Evolutionary conservation across 53 echinoderm and acorn worm species (phyloP), one percentile per base, ranked within the genome.

Genomic region (Astropecten irregularis): DNA sequence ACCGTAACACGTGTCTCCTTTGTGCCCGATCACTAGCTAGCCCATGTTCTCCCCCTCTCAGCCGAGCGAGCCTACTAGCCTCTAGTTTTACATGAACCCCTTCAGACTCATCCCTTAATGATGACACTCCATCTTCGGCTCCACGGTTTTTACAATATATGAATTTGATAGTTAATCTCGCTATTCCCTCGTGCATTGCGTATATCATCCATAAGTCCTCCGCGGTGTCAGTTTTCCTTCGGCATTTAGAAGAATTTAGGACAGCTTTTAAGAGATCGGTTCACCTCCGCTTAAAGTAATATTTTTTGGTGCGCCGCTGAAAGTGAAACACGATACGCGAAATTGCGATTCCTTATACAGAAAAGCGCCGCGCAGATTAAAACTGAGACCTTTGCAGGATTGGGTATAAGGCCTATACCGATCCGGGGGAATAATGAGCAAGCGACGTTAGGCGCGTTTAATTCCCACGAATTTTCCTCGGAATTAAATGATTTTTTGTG

Each of bases 161-260:
- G 79, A 79, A 79, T 79, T 79, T 31, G 79, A 79, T 62, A 79
- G 79, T 79, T 79, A 79, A 79, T 62, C 44, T 63, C 26, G 62
- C 47, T 79, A 48, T 56, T 62, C 63, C 79, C 79, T 19, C 2
- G 60, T 46, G 79, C 48, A 76, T 76, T 76, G 25, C 76, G 37
- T 48, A 62, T 61, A 61, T 79, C 47, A 74, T 55, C 39, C 36
- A 42, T 11, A 42, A 11, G 11, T 36, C 37, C 40, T 39, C 57
- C 42, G 40, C 19, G 76, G 79, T 79, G 62, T 79, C 79, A 46
- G 79, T 79, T 79, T 79, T 62, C 79, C 46, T 60, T 60, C 62
- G 79, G 62, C 79, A 79, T 79, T 79, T 79, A 62, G 61, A 37
- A 47, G 62, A 79, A 44, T 79, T 79, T 79, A 79, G 62, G 48